Conservation (phyloP, 2,888 invertebrate genomes). For the Pyrocoelia pectoralis region DNA sequence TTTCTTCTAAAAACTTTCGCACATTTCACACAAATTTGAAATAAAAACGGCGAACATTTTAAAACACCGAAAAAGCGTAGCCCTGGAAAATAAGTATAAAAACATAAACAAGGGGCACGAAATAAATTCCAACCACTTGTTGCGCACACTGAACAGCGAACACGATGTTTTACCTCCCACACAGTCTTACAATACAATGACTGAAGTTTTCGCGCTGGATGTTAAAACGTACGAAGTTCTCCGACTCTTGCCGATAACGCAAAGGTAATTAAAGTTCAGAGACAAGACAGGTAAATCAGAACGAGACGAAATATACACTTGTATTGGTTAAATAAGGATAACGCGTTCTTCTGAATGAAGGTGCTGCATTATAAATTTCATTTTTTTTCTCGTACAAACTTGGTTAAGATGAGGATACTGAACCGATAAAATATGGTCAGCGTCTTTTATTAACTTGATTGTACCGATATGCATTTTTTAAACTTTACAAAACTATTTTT, state of each 20-base stretch:
- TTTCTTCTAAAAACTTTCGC: conserved; percentile 16
- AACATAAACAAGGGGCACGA: neutral
- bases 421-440: conserved; percentile 8
- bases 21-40: conserved; percentile 19
- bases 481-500: neutral
- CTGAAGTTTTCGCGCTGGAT: conserved; percentile 28
- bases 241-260: conserved; percentile 8
- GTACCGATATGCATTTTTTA: neutral
- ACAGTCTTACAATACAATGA: conserved; percentile 32
- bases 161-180: conserved; percentile 26
- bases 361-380: neutral
- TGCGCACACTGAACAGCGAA: conserved; percentile 22
- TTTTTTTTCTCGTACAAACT: conserved; percentile 2
- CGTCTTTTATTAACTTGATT: neutral
- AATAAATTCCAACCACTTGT: conserved; percentile 29
- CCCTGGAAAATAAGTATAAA: conserved; percentile 6
- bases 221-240: conserved; percentile 12
- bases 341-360: conserved; percentile 6
- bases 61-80: neutral
- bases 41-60: conserved; percentile 3
- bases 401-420: conserved; percentile 2
- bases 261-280: conserved; percentile 11
- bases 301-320: neutral
- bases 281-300: neutral
- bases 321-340: neutral